A percentile compares a stretch with the other conserved stretches of the same genome.
Evolutionary conservation across 2,113 vertebrate genomes (phyloP).

Genomic region (Pollimyrus isidori): DNA sequence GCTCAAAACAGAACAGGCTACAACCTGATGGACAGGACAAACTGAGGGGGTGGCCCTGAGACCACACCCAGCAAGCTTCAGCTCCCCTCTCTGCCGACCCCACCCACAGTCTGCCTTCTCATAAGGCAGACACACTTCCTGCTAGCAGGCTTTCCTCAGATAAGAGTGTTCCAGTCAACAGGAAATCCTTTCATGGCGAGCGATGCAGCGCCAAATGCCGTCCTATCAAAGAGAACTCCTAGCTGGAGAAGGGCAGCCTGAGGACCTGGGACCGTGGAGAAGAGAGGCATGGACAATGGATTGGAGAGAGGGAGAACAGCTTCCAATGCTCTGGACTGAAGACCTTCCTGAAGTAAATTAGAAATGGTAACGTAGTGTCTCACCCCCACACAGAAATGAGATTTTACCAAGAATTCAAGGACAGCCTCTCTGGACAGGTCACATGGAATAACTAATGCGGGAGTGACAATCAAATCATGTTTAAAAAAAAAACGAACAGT

Average conservation of each 20-base stretch:
- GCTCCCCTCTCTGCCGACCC: neutral
- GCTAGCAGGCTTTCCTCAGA: conserved; percentile 54
- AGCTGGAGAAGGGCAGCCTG: neutral
- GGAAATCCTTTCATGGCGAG: neutral
- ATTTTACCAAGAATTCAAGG: neutral
- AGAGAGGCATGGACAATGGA: neutral
- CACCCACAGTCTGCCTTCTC: conserved; percentile 21
- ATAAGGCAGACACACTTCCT: conserved; percentile 70
- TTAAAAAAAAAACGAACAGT: neutral
- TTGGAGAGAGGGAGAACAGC: conserved; percentile 19
- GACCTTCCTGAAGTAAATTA: conserved; percentile 44
- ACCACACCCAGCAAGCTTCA: neutral
- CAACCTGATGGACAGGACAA: neutral
- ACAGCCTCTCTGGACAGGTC: neutral
- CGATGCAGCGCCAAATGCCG: neutral
- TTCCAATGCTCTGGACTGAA: conserved; percentile 39
- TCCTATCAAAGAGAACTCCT: neutral
- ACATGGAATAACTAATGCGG: neutral
- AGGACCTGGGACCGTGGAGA: neutral
- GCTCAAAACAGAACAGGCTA: neutral
- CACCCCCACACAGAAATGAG: neutral
- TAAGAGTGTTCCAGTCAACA: conserved; percentile 45
- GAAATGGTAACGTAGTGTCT: conserved; percentile 26
- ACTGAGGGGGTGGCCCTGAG: neutral
- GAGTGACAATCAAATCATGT: neutral